phyloP scores from a whole-genome alignment of 1,140 invertebrate species.

The Drosophila kohkoa region DNA sequence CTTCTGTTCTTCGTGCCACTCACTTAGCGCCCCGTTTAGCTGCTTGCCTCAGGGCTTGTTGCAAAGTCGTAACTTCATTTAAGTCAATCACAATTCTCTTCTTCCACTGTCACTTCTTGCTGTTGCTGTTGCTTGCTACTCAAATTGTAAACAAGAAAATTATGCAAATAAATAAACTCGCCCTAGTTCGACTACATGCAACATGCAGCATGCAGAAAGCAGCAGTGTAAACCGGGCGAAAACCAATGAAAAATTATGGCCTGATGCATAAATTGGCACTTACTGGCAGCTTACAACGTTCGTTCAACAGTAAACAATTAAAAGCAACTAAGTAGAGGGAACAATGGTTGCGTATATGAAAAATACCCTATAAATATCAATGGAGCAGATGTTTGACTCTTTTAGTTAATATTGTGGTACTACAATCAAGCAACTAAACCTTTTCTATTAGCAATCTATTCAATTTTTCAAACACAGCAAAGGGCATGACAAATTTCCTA shows the following conservation, averaged over 20 bases:
- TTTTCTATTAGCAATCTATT: no score
- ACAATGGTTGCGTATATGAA: neutral
- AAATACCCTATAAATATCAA: neutral
- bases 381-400: no score
- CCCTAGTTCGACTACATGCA: constrained; percentile 39
- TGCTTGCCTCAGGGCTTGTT: constrained; percentile 28
- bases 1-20: constrained; percentile 55
- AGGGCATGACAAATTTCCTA: no score
- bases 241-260: constrained; percentile 25
- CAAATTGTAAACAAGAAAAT: constrained; percentile 83
- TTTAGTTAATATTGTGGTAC: no score
- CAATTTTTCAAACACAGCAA: no score
- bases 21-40: constrained; percentile 56
- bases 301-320: constrained; percentile 23
- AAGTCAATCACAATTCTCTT: constrained; percentile 72
- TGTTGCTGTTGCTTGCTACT: constrained; percentile 35
- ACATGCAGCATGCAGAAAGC: constrained; percentile 20
- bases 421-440: no score
- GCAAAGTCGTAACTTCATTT: constrained; percentile 84
- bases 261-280: constrained; percentile 25
- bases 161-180: constrained; percentile 75
- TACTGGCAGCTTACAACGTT: constrained; percentile 16
- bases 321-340: neutral
- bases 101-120: constrained; percentile 4
- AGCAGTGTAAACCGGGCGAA: neutral